A percentile compares a stretch with the other conserved stretches of the same genome.
phyloP scores from a whole-genome alignment of 2,113 vertebrate genomes.

The Calyptommatus sinebrachiatus region DNA sequence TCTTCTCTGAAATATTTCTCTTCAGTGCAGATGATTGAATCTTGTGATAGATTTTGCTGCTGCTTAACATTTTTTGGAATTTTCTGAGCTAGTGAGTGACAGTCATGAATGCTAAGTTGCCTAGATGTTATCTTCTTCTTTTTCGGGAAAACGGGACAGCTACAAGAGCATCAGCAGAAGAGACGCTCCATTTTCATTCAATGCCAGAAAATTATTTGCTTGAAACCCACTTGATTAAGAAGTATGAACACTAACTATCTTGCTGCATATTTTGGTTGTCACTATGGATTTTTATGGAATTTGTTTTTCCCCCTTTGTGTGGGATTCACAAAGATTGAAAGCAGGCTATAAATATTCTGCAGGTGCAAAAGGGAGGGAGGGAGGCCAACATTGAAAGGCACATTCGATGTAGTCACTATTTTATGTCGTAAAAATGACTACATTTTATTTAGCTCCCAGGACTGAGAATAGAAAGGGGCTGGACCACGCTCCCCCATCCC shows the following conservation, averaged over 20 bases:
- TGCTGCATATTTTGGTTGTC: not conserved
- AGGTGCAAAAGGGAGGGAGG: too few species aligned
- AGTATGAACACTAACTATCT: not conserved
- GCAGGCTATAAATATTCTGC: too few species aligned
- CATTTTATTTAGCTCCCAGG: not conserved
- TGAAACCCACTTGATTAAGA: not conserved
- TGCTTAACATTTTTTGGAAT: slow-evolving; percentile 5
- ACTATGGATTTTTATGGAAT: too few species aligned
- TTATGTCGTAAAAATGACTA: not conserved
- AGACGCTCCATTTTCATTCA: not conserved
- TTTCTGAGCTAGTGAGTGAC: not conserved
- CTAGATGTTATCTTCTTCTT: not conserved
- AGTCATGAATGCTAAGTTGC: slow-evolving; percentile 19
- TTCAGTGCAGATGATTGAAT: slow-evolving; percentile 15
- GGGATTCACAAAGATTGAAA: too few species aligned
- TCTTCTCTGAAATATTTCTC: not conserved
- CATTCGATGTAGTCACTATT: not conserved
- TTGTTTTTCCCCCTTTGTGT: too few species aligned
- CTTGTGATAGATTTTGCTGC: slow-evolving; percentile 22
- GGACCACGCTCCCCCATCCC: too few species aligned
- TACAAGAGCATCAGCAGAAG: not conserved
- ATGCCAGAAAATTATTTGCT: not conserved
- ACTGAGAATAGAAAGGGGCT: not conserved
- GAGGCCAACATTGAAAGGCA: not conserved
- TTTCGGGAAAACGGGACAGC: slow-evolving; percentile 9